Evolutionary conservation across 2,888 invertebrate genomes (phyloP).

Genomic region (Drosophila emarginata): DNA sequence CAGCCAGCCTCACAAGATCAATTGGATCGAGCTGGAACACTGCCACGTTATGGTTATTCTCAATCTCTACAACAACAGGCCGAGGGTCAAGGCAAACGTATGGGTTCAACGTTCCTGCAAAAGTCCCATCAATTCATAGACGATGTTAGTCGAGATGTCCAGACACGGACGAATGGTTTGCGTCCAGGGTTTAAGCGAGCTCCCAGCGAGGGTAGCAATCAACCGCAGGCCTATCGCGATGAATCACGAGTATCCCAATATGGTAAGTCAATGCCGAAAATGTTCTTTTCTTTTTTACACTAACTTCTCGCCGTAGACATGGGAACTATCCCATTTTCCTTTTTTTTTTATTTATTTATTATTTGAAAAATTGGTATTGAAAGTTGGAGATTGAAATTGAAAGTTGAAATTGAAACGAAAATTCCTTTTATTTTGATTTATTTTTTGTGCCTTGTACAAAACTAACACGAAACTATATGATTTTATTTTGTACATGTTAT

Average conservation of each 20-base stretch:
- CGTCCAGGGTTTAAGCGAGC: slow-evolving; percentile 82
- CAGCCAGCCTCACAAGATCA: slow-evolving; percentile 58
- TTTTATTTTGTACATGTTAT: slow-evolving; percentile 14
- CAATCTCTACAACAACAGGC: slow-evolving; percentile 80
- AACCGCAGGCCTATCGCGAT: slow-evolving; percentile 88
- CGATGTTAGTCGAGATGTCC: slow-evolving; percentile 86
- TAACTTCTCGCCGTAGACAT: slow-evolving; percentile 12
- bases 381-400: slow-evolving; percentile 1
- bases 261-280: slow-evolving; percentile 84
- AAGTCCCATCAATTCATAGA: slow-evolving; percentile 87
- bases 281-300: neutral
- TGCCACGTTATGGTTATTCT: slow-evolving; percentile 85
- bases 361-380: neutral
- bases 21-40: slow-evolving; percentile 84
- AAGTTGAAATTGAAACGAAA: slow-evolving; percentile 10
- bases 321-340: neutral
- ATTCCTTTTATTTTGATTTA: neutral
- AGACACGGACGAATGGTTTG: slow-evolving; percentile 41
- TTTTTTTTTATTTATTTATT: neutral
- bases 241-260: slow-evolving; percentile 88
- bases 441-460: neutral
- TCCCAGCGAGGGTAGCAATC: slow-evolving; percentile 82
- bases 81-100: slow-evolving; percentile 85
- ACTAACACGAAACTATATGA: neutral
- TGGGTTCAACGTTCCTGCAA: slow-evolving; percentile 87